These are phyloP conservation scores for Pristis pectinata DNA, from an alignment of 2,797 vertebrate species.

Conservation along the genomic window DNA sequence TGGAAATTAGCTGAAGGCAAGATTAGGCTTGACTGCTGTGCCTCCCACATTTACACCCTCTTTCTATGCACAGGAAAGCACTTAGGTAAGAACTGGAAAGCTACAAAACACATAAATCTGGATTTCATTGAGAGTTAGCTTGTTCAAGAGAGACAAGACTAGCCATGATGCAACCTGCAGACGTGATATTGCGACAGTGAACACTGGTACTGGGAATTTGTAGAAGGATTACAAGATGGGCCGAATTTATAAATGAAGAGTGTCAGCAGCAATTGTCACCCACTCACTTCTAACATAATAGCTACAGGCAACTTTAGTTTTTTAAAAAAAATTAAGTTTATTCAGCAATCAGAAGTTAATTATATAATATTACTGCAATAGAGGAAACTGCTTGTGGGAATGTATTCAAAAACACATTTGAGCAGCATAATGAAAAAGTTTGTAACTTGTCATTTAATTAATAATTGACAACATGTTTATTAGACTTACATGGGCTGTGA, in stretches of 20 bases:
- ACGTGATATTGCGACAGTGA: not conserved
- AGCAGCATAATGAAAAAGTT: constrained; percentile 9
- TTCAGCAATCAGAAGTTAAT: not conserved
- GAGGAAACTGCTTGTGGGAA: constrained; percentile 25
- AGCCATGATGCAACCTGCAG: not conserved
- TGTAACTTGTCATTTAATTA: constrained; percentile 25
- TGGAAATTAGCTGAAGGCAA: not conserved
- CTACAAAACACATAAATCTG: not conserved
- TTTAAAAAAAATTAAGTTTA: not conserved
- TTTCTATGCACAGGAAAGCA: not conserved
- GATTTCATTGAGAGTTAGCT: not conserved
- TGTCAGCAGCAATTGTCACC: not conserved
- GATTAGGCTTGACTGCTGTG: not conserved
- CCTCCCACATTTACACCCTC: no score
- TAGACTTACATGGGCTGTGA: not conserved
- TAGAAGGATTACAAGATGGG: not conserved
- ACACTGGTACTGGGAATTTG: no score
- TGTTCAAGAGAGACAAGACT: not conserved
- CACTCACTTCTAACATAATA: not conserved
- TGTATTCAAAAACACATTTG: constrained; percentile 8
- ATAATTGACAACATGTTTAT: constrained; percentile 25
- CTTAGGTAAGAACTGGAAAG: not conserved
- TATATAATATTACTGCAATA: not conserved
- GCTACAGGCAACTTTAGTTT: not conserved
- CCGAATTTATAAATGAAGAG: not conserved